Evolutionary conservation across 2,888 invertebrate genomes (phyloP), one percentile per base, ranked within the genome.

Genomic region (Diabrotica balteata): DNA sequence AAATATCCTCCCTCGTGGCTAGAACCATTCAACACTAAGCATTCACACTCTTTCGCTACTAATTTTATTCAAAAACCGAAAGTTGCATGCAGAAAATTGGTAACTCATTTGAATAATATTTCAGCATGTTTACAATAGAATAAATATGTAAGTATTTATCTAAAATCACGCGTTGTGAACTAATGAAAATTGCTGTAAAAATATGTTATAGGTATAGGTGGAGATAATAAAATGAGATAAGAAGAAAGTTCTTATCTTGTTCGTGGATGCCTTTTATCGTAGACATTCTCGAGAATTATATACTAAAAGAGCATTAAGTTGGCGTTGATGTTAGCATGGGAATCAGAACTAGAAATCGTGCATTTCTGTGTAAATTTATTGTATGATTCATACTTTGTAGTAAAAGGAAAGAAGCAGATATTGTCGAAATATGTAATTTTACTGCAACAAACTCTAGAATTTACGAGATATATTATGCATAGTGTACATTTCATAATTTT

Each of bases 31-130:
- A 53, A 62, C 55, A 62, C 62, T 42, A 55, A 32, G 53, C 54
- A 53, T 62, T 62, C 55, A 62, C 62, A 62, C 62, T 62, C 55
- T 62, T 55, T 62, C 43, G 47, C 11, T 49, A 47, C 47, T 62
- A 62, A 62, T 62, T 62, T 49, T 62, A 62, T 62, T 62, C 62
- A 17, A 62, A 62, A 57, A 53, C 11, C 32, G 11, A 55, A 62
- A 58, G 64, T 64, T 64, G 64, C 64, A 64, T 64, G 64, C 64
- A 64, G 64, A 64, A 64, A 64, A 64, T 64, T 64, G 64, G 57
- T 64, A 59, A 10, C 64, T 64, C 58, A 64, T 64, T 64, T 64
- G 58, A 64, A 64, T 64, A 64, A 64, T 59, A 64, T 64, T 64
- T 55, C 58, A 64, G 58, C 58, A 59, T 64, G 64, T 64, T 64